phyloP scores from a whole-genome alignment of 2,888 invertebrate species.

The Auanema sp. region DNA sequence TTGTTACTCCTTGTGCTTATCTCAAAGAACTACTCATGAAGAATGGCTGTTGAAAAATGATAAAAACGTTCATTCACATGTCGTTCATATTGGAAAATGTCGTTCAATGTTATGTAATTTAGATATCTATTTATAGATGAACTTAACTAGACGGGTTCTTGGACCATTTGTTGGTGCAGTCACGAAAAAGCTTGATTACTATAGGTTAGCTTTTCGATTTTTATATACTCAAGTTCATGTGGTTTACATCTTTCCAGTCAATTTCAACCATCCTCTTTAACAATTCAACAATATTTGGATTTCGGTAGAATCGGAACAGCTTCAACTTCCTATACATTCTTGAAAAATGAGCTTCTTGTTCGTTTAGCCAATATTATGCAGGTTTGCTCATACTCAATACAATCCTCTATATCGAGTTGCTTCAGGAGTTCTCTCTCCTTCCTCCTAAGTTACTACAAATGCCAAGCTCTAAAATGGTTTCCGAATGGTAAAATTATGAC shows the following conservation, averaged over 20 bases:
- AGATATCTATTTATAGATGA: conserved; percentile 24
- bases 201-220: conserved; percentile 34
- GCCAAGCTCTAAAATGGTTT: conserved; percentile 89
- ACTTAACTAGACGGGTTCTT: conserved; percentile 49
- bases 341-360: conserved; percentile 90
- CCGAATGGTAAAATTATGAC: conserved; percentile 72
- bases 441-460: conserved; percentile 88
- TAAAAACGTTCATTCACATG: too few relatives aligned
- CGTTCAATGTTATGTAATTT: too few relatives aligned
- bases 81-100: too few relatives aligned
- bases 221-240: not conserved
- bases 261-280: conserved; percentile 62
- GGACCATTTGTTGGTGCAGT: conserved; percentile 55
- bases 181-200: conserved; percentile 60
- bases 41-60: too few relatives aligned
- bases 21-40: too few relatives aligned
- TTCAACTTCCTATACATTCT: conserved; percentile 86
- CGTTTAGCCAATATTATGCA: conserved; percentile 97
- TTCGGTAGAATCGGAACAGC: conserved; percentile 77
- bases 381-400: conserved; percentile 26
- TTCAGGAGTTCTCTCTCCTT: conserved; percentile 87
- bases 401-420: not conserved
- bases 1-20: too few relatives aligned
- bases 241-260: conserved; percentile 32
- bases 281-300: conserved; percentile 73